Evolutionary conservation across 2,888 invertebrate species (phyloP).

Genomic region (Dasysyrphus tricinctus): DNA sequence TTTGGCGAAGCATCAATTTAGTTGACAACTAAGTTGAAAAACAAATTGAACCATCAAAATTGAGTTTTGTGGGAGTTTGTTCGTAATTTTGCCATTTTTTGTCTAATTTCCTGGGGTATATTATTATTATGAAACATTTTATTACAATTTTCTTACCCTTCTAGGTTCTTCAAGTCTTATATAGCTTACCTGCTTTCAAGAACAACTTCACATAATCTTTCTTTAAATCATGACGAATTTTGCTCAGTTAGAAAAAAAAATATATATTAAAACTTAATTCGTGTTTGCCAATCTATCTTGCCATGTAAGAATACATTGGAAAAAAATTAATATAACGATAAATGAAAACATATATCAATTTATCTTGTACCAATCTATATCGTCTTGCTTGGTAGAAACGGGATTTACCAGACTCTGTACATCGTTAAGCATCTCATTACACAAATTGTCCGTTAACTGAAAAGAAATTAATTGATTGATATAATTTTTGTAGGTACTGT

Average conservation of each 20-base stretch:
- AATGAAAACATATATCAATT: slow-evolving; percentile 78
- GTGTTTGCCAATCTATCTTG: slow-evolving; percentile 65
- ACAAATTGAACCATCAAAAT: no score
- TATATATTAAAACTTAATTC: slow-evolving; percentile 45
- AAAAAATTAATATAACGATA: slow-evolving; percentile 60
- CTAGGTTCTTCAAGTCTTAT: no score
- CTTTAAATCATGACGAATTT: neutral
- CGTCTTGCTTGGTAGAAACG: slow-evolving; percentile 90
- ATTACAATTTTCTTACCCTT: no score
- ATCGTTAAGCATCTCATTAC: slow-evolving; percentile 93
- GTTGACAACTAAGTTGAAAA: no score
- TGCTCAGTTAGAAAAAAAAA: slow-evolving; percentile 19
- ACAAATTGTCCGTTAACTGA: slow-evolving; percentile 92
- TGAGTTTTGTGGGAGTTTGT: no score
- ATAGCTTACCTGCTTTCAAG: neutral
- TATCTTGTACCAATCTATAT: slow-evolving; percentile 83
- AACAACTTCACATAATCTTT: neutral
- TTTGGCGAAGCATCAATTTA: no score
- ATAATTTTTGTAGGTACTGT: neutral
- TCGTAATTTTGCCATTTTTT: no score
- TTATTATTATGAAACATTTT: no score
- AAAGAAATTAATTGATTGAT: slow-evolving; percentile 79
- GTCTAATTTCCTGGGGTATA: no score
- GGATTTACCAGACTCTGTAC: slow-evolving; percentile 96
- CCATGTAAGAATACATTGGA: slow-evolving; percentile 64